Base-by-base conservation (phyloP, 2,888 invertebrate genomes). In the Timema podura region DNA sequence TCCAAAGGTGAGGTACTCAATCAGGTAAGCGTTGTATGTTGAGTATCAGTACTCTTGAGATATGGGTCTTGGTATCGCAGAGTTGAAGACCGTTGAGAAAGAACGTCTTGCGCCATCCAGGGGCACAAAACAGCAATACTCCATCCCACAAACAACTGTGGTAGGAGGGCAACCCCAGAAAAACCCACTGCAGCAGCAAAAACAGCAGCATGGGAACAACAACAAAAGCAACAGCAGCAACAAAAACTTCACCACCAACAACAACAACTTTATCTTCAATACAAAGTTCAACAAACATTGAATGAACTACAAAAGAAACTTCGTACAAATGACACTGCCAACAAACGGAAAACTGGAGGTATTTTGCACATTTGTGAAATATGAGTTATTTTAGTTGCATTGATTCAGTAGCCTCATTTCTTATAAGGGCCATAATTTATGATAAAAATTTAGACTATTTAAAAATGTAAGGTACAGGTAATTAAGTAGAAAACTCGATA, bases 301-400 rank as follows among this genome's bases (percentile, higher is more conserved):
- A 30, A 61, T 61, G 61, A 61, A 61, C 61, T 61, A 45, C 61
- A 61, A 61, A 61, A 44, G 61, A 61, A 61, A 61, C 61, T 61
- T 61, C 61, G 45, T 30, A 44, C 61, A 61, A 61, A 61, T 45
- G 45, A 61, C 30, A 61, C 61, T 44, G 61, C 61, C 30, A 61
- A 61, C 61, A 61, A 45, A 61, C 30, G 61, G 61, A 61, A 61
- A 44, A 61, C 30, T 15, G 61, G 61, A 61, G 61, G 61, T 61
- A 61, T n/a, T 61, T 30, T 45, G 45, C 61, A 61, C 61, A 61
- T 30, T 30, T 30, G 30, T 30, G 30, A 30, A 30, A 30, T 30
- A 30, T 30, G 30, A 30, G 30, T 30, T 30, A 30, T 30, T 30
- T 30, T 30, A 30, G 30, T 30, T 30, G 30, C 30, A 30, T 30